phyloP scores from a whole-genome alignment of 2,113 vertebrate species.

The Theristicus caerulescens region DNA sequence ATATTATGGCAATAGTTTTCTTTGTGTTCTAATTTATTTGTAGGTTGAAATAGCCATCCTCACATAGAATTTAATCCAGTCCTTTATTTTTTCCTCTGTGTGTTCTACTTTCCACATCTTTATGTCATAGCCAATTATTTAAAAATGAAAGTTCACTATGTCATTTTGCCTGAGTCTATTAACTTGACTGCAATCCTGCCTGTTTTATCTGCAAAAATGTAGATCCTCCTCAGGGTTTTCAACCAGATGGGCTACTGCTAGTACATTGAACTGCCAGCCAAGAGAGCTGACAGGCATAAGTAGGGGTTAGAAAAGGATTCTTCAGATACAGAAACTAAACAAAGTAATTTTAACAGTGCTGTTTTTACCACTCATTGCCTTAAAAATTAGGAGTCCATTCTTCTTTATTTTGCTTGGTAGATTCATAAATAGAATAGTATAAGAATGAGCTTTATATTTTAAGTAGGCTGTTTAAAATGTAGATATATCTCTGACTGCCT shows the following conservation, averaged over 20 bases:
- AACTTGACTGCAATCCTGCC: neutral
- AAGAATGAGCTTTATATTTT: neutral
- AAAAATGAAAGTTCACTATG: neutral
- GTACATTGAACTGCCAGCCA: neutral
- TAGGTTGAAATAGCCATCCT: neutral
- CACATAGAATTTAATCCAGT: neutral
- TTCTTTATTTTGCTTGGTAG: neutral
- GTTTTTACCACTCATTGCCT: neutral
- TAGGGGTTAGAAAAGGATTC: neutral
- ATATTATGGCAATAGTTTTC: neutral
- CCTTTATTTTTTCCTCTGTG: neutral
- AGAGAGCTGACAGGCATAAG: neutral
- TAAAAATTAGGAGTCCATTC: neutral
- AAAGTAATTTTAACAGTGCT: neutral
- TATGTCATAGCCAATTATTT: neutral
- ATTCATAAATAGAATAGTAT: neutral
- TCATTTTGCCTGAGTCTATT: neutral
- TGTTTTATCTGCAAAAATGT: neutral
- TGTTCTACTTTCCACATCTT: neutral
- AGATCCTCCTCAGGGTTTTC: neutral
- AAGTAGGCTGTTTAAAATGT: neutral
- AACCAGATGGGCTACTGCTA: conserved; percentile 10
- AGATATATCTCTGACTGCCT: neutral
- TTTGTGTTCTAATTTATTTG: neutral
- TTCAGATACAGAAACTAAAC: neutral